A percentile compares a stretch with the other conserved stretches of the same genome.
These are phyloP conservation scores for Seira sanloemensis DNA, from an alignment of 2,888 invertebrate species.

Conservation along the genomic window DNA sequence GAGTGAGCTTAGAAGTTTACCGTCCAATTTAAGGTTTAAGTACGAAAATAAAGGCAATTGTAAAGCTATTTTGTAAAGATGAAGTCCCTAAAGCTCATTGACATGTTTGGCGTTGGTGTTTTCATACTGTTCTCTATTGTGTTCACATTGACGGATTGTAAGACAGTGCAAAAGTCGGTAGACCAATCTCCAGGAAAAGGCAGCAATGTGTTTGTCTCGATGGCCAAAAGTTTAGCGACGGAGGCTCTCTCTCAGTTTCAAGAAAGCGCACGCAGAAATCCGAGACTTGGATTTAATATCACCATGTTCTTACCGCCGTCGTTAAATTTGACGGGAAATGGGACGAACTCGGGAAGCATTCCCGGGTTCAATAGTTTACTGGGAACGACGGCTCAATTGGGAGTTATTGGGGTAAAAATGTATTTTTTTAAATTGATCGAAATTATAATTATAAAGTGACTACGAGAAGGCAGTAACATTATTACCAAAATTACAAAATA, in stretches of 20 bases:
- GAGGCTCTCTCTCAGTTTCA: slow-evolving; percentile 55
- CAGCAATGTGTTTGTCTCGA: slow-evolving; percentile 44
- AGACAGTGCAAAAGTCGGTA: slow-evolving; percentile 29
- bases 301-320: slow-evolving; percentile 27
- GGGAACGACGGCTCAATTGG: slow-evolving; percentile 24
- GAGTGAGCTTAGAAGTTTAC: too few species aligned
- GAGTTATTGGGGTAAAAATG: slow-evolving; percentile 45
- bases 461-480: too few species aligned
- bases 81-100: too few species aligned
- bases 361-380: not conserved
- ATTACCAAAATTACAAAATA: too few species aligned
- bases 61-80: too few species aligned
- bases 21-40: too few species aligned
- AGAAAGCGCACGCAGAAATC: slow-evolving; percentile 53
- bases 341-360: slow-evolving; percentile 5
- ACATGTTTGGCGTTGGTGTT: too few species aligned
- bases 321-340: not conserved
- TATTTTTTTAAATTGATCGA: too few species aligned
- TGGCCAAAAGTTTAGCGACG: slow-evolving; percentile 56
- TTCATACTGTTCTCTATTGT: too few species aligned
- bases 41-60: too few species aligned
- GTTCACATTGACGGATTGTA: slow-evolving; percentile 34
- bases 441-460: too few species aligned
- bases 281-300: slow-evolving; percentile 58
- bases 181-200: not conserved